Evolutionary conservation across 2,888 invertebrate genomes (phyloP).

Genomic region (Anodontia alba): DNA sequence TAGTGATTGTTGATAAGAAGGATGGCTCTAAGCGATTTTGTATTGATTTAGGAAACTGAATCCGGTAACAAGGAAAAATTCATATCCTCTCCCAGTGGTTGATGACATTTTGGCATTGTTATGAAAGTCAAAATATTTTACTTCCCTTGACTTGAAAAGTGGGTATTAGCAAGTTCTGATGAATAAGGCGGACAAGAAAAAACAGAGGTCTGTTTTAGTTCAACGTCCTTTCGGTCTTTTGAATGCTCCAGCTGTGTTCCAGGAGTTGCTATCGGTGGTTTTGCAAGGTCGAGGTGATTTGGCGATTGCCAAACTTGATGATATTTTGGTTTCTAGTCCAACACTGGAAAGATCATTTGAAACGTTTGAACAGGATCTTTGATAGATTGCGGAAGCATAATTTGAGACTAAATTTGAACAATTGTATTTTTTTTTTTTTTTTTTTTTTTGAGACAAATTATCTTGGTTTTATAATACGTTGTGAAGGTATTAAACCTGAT

Average conservation of each 20-base stretch:
- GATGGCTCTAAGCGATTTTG: no score
- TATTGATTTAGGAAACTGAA: not conserved
- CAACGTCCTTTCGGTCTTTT: not conserved
- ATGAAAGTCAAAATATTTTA: no score
- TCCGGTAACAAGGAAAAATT: not conserved
- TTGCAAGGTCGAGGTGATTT: not conserved
- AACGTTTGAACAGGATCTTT: not conserved
- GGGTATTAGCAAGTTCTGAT: not conserved
- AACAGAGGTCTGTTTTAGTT: not conserved
- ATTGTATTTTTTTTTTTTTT: not conserved
- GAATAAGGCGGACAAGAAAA: not conserved
- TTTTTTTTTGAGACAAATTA: not conserved
- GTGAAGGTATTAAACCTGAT: not conserved
- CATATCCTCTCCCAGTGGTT: no score
- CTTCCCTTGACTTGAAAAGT: no score
- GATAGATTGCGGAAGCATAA: not conserved
- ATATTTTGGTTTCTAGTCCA: not conserved
- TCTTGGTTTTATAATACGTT: not conserved
- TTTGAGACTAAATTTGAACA: not conserved
- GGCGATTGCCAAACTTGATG: not conserved
- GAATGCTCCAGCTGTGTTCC: not conserved
- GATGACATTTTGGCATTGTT: no score
- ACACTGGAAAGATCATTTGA: not conserved
- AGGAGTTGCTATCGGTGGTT: not conserved
- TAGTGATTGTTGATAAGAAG: not conserved